Conservation (phyloP, 2,888 invertebrate genomes). For the Melanostoma scalare region DNA sequence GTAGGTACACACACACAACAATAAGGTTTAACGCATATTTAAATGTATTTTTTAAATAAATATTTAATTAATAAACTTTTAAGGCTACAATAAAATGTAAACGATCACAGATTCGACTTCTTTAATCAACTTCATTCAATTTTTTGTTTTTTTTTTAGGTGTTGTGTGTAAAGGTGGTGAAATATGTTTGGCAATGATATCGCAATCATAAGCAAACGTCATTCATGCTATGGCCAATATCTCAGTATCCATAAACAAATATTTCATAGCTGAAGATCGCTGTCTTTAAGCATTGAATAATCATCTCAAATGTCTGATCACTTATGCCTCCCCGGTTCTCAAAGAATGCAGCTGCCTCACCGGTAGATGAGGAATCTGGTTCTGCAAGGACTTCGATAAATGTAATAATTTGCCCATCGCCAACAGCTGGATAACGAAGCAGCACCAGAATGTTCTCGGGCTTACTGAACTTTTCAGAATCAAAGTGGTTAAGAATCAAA, state of each 20-base stretch:
- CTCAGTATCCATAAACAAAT: constrained; percentile 79
- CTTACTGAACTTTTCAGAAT: constrained; percentile 76
- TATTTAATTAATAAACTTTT: constrained; percentile 35
- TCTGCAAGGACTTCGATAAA: constrained; percentile 78
- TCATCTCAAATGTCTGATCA: constrained; percentile 74
- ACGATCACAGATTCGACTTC: constrained; percentile 59
- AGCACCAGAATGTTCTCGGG: constrained; percentile 76
- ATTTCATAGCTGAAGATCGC: constrained; percentile 77
- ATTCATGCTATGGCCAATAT: neutral
- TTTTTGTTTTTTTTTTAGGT: constrained; percentile 53
- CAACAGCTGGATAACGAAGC: constrained; percentile 76
- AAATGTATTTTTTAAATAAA: constrained; percentile 26
- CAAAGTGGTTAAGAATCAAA: constrained; percentile 76
- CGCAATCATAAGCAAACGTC: neutral
- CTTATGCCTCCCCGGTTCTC: constrained; percentile 76
- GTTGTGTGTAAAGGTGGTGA: constrained; percentile 33
- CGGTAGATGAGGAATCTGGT: constrained; percentile 53
- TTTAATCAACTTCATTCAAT: constrained; percentile 62
- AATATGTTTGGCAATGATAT: constrained; percentile 7
- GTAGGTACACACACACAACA: constrained; percentile 1
- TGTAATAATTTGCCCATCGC: constrained; percentile 75
- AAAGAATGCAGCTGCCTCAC: constrained; percentile 60
- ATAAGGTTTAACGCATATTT: neutral
- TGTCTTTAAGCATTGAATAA: constrained; percentile 77
- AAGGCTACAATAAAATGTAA: constrained; percentile 34